Conservation (phyloP, 1,140 invertebrate species). For the Neodiprion virginianus region DNA sequence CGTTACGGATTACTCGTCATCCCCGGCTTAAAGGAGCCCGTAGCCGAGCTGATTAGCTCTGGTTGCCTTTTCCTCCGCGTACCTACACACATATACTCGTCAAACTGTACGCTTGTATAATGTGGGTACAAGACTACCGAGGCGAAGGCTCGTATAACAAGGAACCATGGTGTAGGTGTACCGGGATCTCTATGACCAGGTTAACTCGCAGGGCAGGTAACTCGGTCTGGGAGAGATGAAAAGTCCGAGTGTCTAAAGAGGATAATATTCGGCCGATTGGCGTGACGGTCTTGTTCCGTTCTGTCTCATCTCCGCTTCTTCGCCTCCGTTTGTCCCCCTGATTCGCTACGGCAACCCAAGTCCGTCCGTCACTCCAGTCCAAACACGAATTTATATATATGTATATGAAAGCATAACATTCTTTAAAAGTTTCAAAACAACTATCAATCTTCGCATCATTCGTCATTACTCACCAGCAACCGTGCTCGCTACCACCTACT, state of each 20-base stretch:
- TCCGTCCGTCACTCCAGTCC: slow-evolving; percentile 38
- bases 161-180: neutral
- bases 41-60: slow-evolving; percentile 2
- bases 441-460: neutral
- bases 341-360: slow-evolving; percentile 46
- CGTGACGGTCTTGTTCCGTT: slow-evolving; percentile 2
- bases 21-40: slow-evolving; percentile 2
- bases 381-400: slow-evolving; percentile 46
- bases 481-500: neutral
- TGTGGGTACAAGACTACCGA: neutral
- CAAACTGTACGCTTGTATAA: too few relatives aligned
- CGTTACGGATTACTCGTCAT: slow-evolving; percentile 7
- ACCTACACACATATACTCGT: too few relatives aligned
- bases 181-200: neutral
- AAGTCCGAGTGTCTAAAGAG: slow-evolving; percentile 5
- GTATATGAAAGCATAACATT: slow-evolving; percentile 1
- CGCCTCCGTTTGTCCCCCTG: slow-evolving; percentile 31
- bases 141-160: neutral
- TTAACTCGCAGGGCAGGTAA: neutral
- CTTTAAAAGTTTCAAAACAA: slow-evolving; percentile 10
- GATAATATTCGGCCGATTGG: neutral
- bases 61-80: neutral
- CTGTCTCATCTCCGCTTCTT: neutral
- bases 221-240: neutral
- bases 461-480: neutral